These are phyloP conservation scores for Nanorana parkeri DNA, from an alignment of 2,113 vertebrate genomes.

Conservation along the genomic window DNA sequence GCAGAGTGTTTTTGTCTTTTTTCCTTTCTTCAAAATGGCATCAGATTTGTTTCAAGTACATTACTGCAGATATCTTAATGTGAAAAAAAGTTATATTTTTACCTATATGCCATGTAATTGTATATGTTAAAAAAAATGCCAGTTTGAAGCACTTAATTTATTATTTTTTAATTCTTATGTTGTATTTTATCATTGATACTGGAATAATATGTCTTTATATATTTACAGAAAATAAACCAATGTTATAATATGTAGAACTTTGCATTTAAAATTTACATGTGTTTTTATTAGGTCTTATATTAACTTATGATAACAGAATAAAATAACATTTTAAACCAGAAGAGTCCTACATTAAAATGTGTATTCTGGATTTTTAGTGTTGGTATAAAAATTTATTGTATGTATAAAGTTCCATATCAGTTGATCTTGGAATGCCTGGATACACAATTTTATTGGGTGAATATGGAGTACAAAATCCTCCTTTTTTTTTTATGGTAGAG, in stretches of 20 bases:
- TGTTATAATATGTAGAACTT: conserved; percentile 12
- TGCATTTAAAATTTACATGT: neutral
- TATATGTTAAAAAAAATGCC: neutral
- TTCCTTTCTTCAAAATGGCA: too few relatives aligned
- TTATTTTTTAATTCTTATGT: neutral
- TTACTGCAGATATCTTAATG: neutral
- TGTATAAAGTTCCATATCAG: too few relatives aligned
- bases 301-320: neutral
- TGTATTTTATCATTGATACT: neutral
- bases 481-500: too few relatives aligned
- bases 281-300: neutral
- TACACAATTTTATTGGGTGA: too few relatives aligned
- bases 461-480: too few relatives aligned
- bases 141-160: neutral
- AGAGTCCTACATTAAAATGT: too few relatives aligned
- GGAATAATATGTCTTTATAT: neutral
- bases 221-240: neutral
- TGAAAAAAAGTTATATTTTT: neutral
- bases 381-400: too few relatives aligned
- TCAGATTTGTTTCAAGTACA: too few relatives aligned
- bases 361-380: too few relatives aligned
- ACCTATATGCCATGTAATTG: neutral
- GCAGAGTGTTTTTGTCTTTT: too few relatives aligned
- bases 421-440: too few relatives aligned
- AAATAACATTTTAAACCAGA: neutral